These are phyloP conservation scores for Mastomys coucha DNA, from an alignment of 2,113 vertebrate genomes.

Conservation along the genomic window DNA sequence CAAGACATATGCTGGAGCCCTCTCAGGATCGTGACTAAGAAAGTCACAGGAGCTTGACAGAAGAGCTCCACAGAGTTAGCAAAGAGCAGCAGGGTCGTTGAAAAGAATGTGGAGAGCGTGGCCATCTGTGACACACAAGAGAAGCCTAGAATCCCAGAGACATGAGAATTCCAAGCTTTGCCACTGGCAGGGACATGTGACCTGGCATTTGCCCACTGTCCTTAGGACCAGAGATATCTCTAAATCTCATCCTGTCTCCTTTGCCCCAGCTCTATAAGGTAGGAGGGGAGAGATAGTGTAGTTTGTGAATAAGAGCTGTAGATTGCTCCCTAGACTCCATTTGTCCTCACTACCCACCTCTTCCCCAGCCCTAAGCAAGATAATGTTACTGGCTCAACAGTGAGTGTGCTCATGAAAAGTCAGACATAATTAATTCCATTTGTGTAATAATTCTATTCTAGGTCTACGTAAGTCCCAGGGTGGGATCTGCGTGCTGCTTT, in stretches of 20 bases:
- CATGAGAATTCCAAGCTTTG: neutral
- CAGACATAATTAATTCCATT: neutral
- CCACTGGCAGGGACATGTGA: rapidly evolving
- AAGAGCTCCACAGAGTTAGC: too few relatives aligned
- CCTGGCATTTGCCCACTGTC: neutral
- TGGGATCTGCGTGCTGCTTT: neutral
- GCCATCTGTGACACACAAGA: neutral
- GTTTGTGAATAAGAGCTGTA: neutral
- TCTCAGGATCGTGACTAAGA: neutral
- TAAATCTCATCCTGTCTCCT: neutral
- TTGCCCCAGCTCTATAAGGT: neutral
- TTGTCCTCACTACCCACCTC: too few relatives aligned
- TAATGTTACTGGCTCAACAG: too few relatives aligned
- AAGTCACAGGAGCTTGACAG: neutral
- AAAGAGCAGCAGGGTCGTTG: neutral
- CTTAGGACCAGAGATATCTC: rapidly evolving
- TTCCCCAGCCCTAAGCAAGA: too few relatives aligned
- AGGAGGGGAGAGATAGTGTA: neutral
- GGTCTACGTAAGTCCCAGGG: neutral
- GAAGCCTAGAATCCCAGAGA: neutral
- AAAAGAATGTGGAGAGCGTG: neutral
- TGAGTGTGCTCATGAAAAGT: neutral
- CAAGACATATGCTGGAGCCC: neutral
- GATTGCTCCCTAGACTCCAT: neutral
- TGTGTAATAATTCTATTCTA: neutral